These are phyloP conservation scores for Ichneumoninae sp. DNA, from an alignment of 2,888 invertebrate genomes.

Conservation along the genomic window DNA sequence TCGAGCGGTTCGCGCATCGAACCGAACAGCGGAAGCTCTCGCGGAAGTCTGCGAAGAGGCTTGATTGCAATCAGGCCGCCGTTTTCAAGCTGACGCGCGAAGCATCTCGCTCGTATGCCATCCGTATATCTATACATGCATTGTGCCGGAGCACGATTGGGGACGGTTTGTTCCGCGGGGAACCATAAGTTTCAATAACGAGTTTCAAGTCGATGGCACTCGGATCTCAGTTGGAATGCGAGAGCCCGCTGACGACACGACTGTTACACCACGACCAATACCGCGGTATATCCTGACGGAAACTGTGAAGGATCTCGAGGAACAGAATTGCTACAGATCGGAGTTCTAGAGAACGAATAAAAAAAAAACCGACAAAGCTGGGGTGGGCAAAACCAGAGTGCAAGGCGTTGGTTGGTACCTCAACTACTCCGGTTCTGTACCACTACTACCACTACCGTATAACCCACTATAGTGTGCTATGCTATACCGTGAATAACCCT, in stretches of 20 bases:
- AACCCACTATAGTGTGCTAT: slow-evolving; percentile 20
- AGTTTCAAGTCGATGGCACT: slow-evolving; percentile 72
- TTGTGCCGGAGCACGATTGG: background rate
- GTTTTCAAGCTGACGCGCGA: slow-evolving; percentile 70
- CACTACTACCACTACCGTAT: background rate
- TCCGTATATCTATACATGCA: background rate
- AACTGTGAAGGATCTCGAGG: slow-evolving; percentile 69
- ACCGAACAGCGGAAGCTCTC: slow-evolving; percentile 63
- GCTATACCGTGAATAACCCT: slow-evolving; percentile 69
- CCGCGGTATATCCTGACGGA: slow-evolving; percentile 51
- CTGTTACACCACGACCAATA: slow-evolving; percentile 26
- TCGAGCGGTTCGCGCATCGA: slow-evolving; percentile 65
- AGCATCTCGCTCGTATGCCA: slow-evolving; percentile 6
- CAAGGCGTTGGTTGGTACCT: slow-evolving; percentile 58
- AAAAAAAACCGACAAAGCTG: slow-evolving; percentile 15
- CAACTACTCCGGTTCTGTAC: slow-evolving; percentile 51
- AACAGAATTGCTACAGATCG: slow-evolving; percentile 60
- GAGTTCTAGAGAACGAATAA: slow-evolving; percentile 16
- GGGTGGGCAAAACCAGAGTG: slow-evolving; percentile 36
- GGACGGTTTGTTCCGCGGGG: slow-evolving; percentile 45
- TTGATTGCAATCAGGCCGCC: slow-evolving; percentile 81
- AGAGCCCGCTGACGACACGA: slow-evolving; percentile 23
- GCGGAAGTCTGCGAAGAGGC: slow-evolving; percentile 77
- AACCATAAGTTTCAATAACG: slow-evolving; percentile 74
- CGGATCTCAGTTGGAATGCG: slow-evolving; percentile 59